Base-by-base conservation (phyloP, 2,888 invertebrate genomes). In the Caenorhabditis macrosperma region DNA sequence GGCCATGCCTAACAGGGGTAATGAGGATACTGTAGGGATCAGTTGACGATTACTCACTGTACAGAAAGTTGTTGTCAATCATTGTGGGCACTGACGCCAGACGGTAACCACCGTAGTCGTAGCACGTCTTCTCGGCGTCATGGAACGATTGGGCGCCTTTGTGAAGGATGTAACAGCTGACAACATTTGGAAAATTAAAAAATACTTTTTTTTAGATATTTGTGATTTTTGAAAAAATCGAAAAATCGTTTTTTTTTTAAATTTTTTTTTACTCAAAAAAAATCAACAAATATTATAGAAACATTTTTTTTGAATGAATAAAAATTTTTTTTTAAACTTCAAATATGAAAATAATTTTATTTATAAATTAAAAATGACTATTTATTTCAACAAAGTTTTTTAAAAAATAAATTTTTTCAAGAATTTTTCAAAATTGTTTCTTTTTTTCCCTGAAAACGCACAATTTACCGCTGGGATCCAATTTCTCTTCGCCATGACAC, bases 41-140 rank as follows among this genome's bases (percentile, higher is more conserved):
- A n/a, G n/a, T n/a, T n/a, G n/a, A n/a, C n/a, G n/a, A n/a, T n/a
- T n/a, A 15, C 67, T 55, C 35, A 74, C 72, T 63, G 41, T 55
- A 78, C 15, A 78, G 12, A 52, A 74, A 79, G 10, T 59, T 57
- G 17, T 79, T 79, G 38, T 79, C 79, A 57, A 79, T 79, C 59
- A 68, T 74, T 2, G 20, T 68, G 5, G 68, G 63, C 1, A 79
- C 38, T 5, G 68, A 33, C 0, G 79, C 79, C 63, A 79, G 24
- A 28, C 48, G 48, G 30, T 67, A 79, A 20, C 79, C 79, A n/a
- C 74, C 79, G 28, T 74, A 79, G 38, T 61, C 59, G 22, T 68
- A 68, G 38, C 79, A 79, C 0, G 52, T 59, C 50, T 79, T 68
- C 38, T 79, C 79, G 10, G 79, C 74, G 28, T 74, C 79, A 54